A percentile compares a stretch with the other conserved stretches of the same genome.
phyloP scores from a whole-genome alignment of 2,797 vertebrate species.

The Ctenopoma multispine region DNA sequence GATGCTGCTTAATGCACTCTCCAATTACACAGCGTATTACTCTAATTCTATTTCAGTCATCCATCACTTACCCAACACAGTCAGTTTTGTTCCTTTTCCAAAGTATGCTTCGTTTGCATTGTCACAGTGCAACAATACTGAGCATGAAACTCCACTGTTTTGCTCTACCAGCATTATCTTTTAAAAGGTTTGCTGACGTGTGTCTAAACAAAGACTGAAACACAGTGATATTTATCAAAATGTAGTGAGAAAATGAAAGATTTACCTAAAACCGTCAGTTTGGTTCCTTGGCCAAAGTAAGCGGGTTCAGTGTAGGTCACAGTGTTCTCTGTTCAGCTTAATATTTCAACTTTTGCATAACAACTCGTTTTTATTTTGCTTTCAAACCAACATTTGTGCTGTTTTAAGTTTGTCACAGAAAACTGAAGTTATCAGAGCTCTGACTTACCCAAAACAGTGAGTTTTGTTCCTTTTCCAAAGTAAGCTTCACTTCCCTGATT shows the following conservation, averaged over 20 bases:
- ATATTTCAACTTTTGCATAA: slow-evolving; percentile 26
- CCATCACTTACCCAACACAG: slow-evolving; percentile 73
- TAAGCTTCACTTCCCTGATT: slow-evolving; percentile 55
- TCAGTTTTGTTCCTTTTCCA: slow-evolving; percentile 78
- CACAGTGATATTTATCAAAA: neutral
- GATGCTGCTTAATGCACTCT: neutral
- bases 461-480: slow-evolving; percentile 78
- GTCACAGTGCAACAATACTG: slow-evolving; percentile 66
- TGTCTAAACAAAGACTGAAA: neutral
- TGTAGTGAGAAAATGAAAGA: neutral
- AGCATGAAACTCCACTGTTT: slow-evolving; percentile 37
- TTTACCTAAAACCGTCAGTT: slow-evolving; percentile 74
- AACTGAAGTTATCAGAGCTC: neutral
- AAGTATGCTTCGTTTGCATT: slow-evolving; percentile 64
- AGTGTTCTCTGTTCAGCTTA: slow-evolving; percentile 58
- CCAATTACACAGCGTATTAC: neutral
- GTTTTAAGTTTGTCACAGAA: neutral
- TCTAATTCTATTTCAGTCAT: too few relatives aligned
- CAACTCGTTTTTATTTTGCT: neutral
- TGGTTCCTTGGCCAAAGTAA: slow-evolving; percentile 76
- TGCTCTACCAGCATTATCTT: neutral
- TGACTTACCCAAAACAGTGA: slow-evolving; percentile 74
- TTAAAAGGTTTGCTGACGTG: neutral
- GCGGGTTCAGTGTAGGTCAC: slow-evolving; percentile 44
- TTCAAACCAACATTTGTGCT: neutral